A percentile compares a stretch with the other conserved stretches of the same genome.
phyloP scores from a whole-genome alignment of 1,140 invertebrate genomes.

The Arion vulgaris region DNA sequence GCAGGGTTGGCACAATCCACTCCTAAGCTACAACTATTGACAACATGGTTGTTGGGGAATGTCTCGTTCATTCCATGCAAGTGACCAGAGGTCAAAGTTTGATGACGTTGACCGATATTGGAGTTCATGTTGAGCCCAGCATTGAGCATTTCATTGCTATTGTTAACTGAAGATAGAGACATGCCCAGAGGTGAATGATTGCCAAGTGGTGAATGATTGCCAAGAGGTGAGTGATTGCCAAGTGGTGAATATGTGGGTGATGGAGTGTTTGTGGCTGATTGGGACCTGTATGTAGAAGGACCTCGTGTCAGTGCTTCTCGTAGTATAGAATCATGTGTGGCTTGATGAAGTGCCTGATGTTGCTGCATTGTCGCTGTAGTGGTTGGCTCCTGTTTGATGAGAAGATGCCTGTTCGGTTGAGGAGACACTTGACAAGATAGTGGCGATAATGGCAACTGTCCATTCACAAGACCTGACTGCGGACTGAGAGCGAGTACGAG shows the following conservation, averaged over 20 bases:
- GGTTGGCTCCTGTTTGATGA: slow-evolving; percentile 24
- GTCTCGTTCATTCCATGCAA: background rate
- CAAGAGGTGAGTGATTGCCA: slow-evolving; percentile 7
- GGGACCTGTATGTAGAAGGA: slow-evolving; percentile 33
- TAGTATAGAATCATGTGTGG: slow-evolving; percentile 60
- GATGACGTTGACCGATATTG: background rate
- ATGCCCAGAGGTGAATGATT: too few species aligned
- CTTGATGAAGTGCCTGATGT: slow-evolving; percentile 41
- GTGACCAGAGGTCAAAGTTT: slow-evolving; percentile 2
- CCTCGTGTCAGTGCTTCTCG: slow-evolving; percentile 58
- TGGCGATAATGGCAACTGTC: slow-evolving; percentile 12
- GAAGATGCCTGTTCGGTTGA: slow-evolving; percentile 37
- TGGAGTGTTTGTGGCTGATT: slow-evolving; percentile 24
- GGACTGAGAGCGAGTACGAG: slow-evolving; percentile 33
- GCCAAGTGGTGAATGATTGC: too few species aligned
- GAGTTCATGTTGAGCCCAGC: slow-evolving; percentile 16
- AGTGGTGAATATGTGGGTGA: slow-evolving; percentile 15
- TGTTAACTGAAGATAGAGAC: background rate
- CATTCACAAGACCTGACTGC: slow-evolving; percentile 24
- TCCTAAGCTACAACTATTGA: slow-evolving; percentile 16
- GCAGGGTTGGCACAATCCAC: background rate
- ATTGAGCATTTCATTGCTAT: slow-evolving; percentile 37
- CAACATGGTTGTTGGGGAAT: slow-evolving; percentile 1
- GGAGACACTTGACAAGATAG: slow-evolving; percentile 46
- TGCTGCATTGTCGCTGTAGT: background rate